Percentiles rank a stretch among this genome's conserved stretches.
Evolutionary conservation across 1,140 invertebrate species (phyloP).

Genomic region (Drosophila kepulauana): DNA sequence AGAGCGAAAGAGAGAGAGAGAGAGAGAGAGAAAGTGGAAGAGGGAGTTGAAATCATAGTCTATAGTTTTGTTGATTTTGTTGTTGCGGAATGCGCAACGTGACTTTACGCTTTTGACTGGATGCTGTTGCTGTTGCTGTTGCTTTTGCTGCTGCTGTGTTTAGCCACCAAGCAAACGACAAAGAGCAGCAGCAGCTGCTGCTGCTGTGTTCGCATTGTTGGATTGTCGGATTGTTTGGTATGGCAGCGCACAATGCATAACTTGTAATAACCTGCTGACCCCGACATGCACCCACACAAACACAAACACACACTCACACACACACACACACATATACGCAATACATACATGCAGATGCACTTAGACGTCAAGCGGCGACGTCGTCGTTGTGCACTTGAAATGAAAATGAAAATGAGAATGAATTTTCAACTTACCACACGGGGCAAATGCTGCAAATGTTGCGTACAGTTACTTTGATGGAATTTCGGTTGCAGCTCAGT

Average conservation of each 20-base stretch:
- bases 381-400: constrained; percentile 49
- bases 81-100: constrained; percentile 34
- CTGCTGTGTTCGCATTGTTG: constrained; percentile 13
- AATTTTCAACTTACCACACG: constrained; percentile 76
- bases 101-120: constrained; percentile 18
- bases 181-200: constrained; percentile 3
- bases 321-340: background rate
- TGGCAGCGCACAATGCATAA: constrained; percentile 55
- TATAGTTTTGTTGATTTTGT: constrained; percentile 13
- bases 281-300: constrained; percentile 38
- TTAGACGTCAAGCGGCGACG: constrained; percentile 41
- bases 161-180: background rate
- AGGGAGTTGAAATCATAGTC: constrained; percentile 9
- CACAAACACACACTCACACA: background rate
- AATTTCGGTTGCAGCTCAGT: constrained; percentile 31
- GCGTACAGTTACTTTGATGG: constrained; percentile 34
- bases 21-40: background rate
- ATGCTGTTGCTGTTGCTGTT: background rate
- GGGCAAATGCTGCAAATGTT: constrained; percentile 4
- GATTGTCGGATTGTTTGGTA: constrained; percentile 5
- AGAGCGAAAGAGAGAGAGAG: background rate
- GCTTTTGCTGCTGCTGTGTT: too few species aligned
- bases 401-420: constrained; percentile 52
- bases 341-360: constrained; percentile 32
- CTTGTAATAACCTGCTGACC: constrained; percentile 74